These are phyloP conservation scores for Lethocerus indicus DNA, from an alignment of 1,140 invertebrate genomes.

Conservation along the genomic window DNA sequence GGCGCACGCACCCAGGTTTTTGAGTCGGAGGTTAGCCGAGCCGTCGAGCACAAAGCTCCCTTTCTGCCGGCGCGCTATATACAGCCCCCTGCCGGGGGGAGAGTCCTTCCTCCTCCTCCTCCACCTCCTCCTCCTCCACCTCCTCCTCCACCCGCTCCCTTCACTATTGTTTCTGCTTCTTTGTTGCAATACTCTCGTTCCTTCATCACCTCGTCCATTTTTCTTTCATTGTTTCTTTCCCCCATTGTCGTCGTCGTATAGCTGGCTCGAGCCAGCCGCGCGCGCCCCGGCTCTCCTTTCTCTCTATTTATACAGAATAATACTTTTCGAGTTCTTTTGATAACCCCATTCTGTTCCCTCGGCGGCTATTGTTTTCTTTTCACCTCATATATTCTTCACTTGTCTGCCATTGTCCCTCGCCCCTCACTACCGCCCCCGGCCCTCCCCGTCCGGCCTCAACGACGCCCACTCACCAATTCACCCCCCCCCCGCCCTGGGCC, in stretches of 20 bases:
- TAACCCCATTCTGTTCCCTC: conserved; percentile 16
- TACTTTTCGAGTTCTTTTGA: conserved; percentile 19
- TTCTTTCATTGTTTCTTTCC: conserved; percentile 19
- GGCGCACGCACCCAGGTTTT: no score
- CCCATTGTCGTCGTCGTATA: conserved; percentile 12
- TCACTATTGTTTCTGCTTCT: conserved; percentile 15
- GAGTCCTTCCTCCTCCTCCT: neutral
- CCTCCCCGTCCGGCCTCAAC: neutral
- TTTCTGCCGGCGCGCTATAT: no score
- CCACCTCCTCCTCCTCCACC: neutral
- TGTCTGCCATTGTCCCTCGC: conserved; percentile 11
- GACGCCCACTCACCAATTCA: no score
- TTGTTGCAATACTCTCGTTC: conserved; percentile 15
- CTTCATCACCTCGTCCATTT: conserved; percentile 16
- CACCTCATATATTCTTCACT: conserved; percentile 19
- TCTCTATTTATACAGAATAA: conserved; percentile 19
- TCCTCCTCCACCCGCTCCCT: neutral
- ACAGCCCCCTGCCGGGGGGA: no score
- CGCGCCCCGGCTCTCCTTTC: conserved; percentile 7
- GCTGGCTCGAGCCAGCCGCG: neutral
- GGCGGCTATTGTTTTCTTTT: conserved; percentile 17
- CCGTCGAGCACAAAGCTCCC: no score
- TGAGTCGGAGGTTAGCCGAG: no score
- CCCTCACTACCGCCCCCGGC: neutral
- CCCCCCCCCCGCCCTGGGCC: no score